Conservation (phyloP, 2,113 vertebrate genomes). For the Megaptera novaeangliae region DNA sequence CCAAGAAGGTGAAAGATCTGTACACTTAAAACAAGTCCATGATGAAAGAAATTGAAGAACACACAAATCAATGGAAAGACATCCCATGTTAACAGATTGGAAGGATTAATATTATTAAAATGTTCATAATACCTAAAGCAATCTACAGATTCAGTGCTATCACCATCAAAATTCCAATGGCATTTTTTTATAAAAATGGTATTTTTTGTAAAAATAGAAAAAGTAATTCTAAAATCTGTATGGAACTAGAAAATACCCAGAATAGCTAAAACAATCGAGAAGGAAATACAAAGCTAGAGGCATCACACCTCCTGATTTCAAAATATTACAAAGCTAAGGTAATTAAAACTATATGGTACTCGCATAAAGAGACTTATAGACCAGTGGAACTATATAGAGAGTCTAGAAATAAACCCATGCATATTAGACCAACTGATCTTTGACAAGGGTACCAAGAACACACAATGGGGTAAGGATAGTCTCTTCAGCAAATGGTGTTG, state of each 20-base stretch:
- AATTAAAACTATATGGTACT: background rate
- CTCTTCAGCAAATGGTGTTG: background rate
- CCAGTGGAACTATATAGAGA: background rate
- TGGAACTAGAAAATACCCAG: background rate
- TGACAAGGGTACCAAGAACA: background rate
- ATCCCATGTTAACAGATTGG: background rate
- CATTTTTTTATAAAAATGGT: no score
- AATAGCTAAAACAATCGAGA: background rate
- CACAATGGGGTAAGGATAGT: background rate
- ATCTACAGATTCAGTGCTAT: background rate
- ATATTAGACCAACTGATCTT: background rate
- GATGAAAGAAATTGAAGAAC: background rate
- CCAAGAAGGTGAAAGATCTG: background rate
- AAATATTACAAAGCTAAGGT: background rate
- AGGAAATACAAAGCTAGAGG: background rate
- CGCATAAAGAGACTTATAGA: background rate
- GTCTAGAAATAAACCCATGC: background rate
- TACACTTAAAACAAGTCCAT: background rate
- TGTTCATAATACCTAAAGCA: background rate
- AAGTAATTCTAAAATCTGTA: no score
- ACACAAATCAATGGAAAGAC: background rate
- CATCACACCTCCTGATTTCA: background rate
- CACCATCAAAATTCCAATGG: no score
- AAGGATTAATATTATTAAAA: background rate
- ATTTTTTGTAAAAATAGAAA: no score